phyloP scores from a whole-genome alignment of 2,888 invertebrate species.

The Erebia ligea region DNA sequence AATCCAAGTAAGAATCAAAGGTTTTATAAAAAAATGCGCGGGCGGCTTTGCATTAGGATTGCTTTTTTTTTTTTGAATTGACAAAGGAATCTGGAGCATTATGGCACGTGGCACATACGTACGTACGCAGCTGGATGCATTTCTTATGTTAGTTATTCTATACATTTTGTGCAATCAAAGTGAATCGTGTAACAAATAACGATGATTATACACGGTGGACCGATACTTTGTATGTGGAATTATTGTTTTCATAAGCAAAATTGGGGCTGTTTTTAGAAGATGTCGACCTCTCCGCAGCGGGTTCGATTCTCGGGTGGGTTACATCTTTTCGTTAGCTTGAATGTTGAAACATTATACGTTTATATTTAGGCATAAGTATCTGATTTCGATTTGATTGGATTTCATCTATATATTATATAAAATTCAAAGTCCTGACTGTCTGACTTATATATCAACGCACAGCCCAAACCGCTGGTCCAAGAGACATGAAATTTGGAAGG shows the following conservation, averaged over 20 bases:
- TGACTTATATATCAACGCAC: too few relatives aligned
- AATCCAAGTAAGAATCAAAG: neutral
- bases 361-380: too few relatives aligned
- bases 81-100: slow-evolving; percentile 36
- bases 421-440: too few relatives aligned
- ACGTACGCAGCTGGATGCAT: slow-evolving; percentile 32
- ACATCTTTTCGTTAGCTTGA: neutral
- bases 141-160: slow-evolving; percentile 22
- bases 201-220: slow-evolving; percentile 8
- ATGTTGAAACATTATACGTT: neutral
- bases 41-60: slow-evolving; percentile 31
- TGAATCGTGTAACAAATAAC: slow-evolving; percentile 10
- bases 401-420: too few relatives aligned
- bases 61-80: neutral
- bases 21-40: slow-evolving; percentile 14
- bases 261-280: neutral
- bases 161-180: slow-evolving; percentile 16
- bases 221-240: neutral
- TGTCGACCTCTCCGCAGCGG: too few relatives aligned
- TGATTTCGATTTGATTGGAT: too few relatives aligned
- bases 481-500: too few relatives aligned
- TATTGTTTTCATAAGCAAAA: neutral
- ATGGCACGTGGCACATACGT: slow-evolving; percentile 31
- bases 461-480: too few relatives aligned
- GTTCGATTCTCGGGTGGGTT: too few relatives aligned